A percentile compares a stretch with the other conserved stretches of the same genome.
Evolutionary conservation across 2,113 vertebrate genomes (phyloP).

Genomic region (Campylomormyrus numenius): DNA sequence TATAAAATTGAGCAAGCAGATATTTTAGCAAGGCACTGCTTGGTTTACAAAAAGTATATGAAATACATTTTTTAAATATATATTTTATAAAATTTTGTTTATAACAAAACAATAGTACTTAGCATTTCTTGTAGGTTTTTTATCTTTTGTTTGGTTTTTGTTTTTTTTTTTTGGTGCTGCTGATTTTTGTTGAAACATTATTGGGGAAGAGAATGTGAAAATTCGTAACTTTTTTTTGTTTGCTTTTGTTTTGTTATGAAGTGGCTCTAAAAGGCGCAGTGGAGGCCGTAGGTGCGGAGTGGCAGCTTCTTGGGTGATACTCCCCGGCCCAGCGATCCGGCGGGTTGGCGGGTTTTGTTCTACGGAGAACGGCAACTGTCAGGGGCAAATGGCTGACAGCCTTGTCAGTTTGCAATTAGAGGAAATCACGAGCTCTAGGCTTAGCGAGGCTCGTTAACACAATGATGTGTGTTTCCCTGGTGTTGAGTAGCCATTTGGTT

Average conservation of each 20-base stretch:
- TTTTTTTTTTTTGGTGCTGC: slow-evolving; percentile 44
- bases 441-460: slow-evolving; percentile 12
- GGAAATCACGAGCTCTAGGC: background rate
- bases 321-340: slow-evolving; percentile 32
- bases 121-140: slow-evolving; percentile 43
- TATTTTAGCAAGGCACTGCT: slow-evolving; percentile 71
- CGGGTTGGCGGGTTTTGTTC: slow-evolving; percentile 37
- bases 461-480: slow-evolving; percentile 38
- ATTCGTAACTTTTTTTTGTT: slow-evolving; percentile 53
- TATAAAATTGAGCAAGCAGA: slow-evolving; percentile 65
- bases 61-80: slow-evolving; percentile 74
- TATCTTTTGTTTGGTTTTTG: slow-evolving; percentile 38
- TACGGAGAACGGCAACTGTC: slow-evolving; percentile 11
- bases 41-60: slow-evolving; percentile 67
- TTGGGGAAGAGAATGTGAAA: slow-evolving; percentile 63
- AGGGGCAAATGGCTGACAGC: background rate
- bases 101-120: slow-evolving; percentile 68
- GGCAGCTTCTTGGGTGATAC: slow-evolving; percentile 26
- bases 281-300: slow-evolving; percentile 43
- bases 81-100: slow-evolving; percentile 77
- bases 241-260: slow-evolving; percentile 55
- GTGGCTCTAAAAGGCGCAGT: slow-evolving; percentile 52
- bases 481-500: slow-evolving; percentile 50
- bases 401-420: background rate
- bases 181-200: slow-evolving; percentile 52